Conservation (phyloP, 2,113 vertebrate genomes). For the Amblyopsis rosae region DNA sequence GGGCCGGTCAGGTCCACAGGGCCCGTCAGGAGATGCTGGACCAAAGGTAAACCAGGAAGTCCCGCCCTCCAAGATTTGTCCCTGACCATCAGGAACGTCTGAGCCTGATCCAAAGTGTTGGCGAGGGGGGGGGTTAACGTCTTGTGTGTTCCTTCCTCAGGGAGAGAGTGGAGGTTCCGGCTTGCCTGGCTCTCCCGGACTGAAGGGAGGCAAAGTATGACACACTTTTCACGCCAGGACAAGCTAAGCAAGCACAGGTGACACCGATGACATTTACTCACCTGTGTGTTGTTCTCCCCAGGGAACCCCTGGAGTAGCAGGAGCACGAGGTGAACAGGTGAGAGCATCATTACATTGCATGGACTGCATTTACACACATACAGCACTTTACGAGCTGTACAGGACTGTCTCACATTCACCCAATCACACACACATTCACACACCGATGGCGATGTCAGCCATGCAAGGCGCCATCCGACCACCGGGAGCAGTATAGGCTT, state of each 20-base stretch:
- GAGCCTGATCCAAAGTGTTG: neutral
- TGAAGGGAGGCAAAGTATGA: slow-evolving; percentile 69
- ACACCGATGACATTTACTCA: slow-evolving; percentile 7
- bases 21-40: slow-evolving; percentile 55
- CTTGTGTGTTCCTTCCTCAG: slow-evolving; percentile 51
- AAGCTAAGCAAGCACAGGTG: neutral
- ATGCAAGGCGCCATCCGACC: too few relatives aligned
- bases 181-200: slow-evolving; percentile 68
- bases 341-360: too few relatives aligned
- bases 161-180: slow-evolving; percentile 76
- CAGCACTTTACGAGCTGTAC: too few relatives aligned
- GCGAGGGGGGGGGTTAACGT: neutral
- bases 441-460: too few relatives aligned
- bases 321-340: too few relatives aligned
- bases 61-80: neutral
- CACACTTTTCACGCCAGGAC: neutral
- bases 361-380: too few relatives aligned
- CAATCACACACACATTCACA: too few relatives aligned
- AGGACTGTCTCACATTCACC: too few relatives aligned
- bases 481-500: too few relatives aligned
- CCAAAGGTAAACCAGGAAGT: slow-evolving; percentile 60
- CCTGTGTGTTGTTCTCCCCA: slow-evolving; percentile 33
- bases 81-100: neutral
- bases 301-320: slow-evolving; percentile 18
- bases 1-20: slow-evolving; percentile 69